Evolutionary conservation across 2,888 invertebrate species (phyloP), one percentile per base, ranked within the genome.

Genomic region (Pasiphila rectangulata): DNA sequence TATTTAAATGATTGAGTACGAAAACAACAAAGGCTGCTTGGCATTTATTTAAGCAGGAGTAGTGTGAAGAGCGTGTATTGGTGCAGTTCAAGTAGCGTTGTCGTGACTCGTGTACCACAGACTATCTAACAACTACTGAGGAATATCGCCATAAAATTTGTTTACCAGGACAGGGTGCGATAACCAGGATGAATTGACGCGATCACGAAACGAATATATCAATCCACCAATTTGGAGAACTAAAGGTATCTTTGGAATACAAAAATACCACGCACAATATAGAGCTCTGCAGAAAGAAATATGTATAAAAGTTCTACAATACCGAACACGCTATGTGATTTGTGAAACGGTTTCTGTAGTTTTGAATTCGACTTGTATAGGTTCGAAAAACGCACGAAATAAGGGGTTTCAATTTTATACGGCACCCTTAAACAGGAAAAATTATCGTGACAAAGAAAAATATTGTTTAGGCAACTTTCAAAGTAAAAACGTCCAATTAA

Each of bases 31-130:
- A 32, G 43, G 29, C 35, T 40, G 39, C 20, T 36, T 42, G 29
- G 42, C 35, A 42, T 46, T 21, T 35, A 57, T 59, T 66, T 60
- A 59, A 60, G 53, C 56, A 29, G 32, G 13, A 39, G 32, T 61
- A 70, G 77, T 73, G 80, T 75, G 68, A 75, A 73, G 77, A 68
- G 83, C 83, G 83, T 85, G 84, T 71, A 63, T 56, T 57, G 60
- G 62, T 61, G 62, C 67, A 73, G 71, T 83, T 78, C 69, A 64
- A 63, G 61, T 64, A 60, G 67, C 67, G 67, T 64, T 79, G 64
- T 72, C 85, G 83, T 84, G 83, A 83, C 82, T 76, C 64, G 71
- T 67, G 63, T 45, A 7, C 19, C 24, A 41, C 44, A 41, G 36
- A 21, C 19, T 34, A 30, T 16, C 16, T 25, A 17, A 20, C n/a